Evolutionary conservation across 2,888 invertebrate genomes (phyloP).

Genomic region (Pyrrhosoma nymphula): DNA sequence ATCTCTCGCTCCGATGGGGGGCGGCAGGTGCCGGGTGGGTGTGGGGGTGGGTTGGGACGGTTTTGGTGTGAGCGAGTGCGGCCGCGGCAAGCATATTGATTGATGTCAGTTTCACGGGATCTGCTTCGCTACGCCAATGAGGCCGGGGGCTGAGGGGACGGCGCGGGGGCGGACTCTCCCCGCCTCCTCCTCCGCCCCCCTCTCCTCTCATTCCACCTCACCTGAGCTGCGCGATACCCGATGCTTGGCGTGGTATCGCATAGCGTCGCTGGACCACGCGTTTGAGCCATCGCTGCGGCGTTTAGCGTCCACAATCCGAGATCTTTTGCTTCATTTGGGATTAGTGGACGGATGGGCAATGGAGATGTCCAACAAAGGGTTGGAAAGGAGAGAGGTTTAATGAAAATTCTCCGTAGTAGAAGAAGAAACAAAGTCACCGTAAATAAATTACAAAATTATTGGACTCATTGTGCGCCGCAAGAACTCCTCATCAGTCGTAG

Average conservation of each 20-base stretch:
- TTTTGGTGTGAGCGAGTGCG: neutral
- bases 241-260: too few relatives aligned
- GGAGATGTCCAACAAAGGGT: neutral
- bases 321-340: neutral
- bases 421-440: too few relatives aligned
- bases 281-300: neutral
- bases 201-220: neutral
- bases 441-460: too few relatives aligned
- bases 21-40: neutral
- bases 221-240: neutral
- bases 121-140: slow-evolving; percentile 28
- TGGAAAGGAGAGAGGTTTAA: too few relatives aligned
- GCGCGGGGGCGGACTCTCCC: neutral
- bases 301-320: neutral
- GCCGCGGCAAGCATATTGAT: slow-evolving; percentile 41
- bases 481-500: too few relatives aligned
- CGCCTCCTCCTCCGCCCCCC: neutral
- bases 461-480: too few relatives aligned
- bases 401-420: too few relatives aligned
- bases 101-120: slow-evolving; percentile 58
- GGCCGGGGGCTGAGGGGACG: neutral
- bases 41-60: neutral
- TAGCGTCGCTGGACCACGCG: neutral
- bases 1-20: neutral
- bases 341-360: neutral